Evolutionary conservation across 2,797 vertebrate genomes (phyloP).

Genomic region (Macroramphosus scolopax): DNA sequence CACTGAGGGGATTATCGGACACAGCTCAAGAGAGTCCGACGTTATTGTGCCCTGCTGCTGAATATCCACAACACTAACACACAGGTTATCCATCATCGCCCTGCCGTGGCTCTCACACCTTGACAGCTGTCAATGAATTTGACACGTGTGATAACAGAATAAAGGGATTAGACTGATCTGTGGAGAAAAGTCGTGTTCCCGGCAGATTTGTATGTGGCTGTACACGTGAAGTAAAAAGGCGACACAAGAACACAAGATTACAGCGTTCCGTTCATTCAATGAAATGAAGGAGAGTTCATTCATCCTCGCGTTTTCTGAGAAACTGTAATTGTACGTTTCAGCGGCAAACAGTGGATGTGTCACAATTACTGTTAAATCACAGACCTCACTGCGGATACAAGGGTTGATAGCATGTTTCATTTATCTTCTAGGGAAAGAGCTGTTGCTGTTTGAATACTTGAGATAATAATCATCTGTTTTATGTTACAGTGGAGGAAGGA

Average conservation of each 20-base stretch:
- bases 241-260: constrained; percentile 2
- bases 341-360: too few species aligned
- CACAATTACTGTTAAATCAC: too few species aligned
- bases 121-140: constrained; percentile 58
- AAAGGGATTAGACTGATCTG: constrained; percentile 49
- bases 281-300: background rate
- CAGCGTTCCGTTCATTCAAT: too few species aligned
- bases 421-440: too few species aligned
- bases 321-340: too few species aligned
- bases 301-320: background rate
- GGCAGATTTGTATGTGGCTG: constrained; percentile 11
- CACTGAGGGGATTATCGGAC: constrained; percentile 54
- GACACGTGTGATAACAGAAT: constrained; percentile 33
- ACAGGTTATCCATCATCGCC: constrained; percentile 22
- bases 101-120: constrained; percentile 47
- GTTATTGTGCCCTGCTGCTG: constrained; percentile 35
- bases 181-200: constrained; percentile 16
- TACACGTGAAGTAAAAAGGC: constrained; percentile 19
- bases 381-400: too few species aligned
- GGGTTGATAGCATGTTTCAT: too few species aligned
- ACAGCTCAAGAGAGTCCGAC: constrained; percentile 53
- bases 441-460: too few species aligned
- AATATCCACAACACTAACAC: constrained; percentile 17
- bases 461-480: too few species aligned
- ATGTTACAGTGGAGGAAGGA: too few species aligned